Percentiles rank a stretch among this genome's conserved stretches.
These are phyloP conservation scores for Shinisaurus crocodilurus DNA, from an alignment of 2,113 vertebrate genomes.

Conservation along the genomic window DNA sequence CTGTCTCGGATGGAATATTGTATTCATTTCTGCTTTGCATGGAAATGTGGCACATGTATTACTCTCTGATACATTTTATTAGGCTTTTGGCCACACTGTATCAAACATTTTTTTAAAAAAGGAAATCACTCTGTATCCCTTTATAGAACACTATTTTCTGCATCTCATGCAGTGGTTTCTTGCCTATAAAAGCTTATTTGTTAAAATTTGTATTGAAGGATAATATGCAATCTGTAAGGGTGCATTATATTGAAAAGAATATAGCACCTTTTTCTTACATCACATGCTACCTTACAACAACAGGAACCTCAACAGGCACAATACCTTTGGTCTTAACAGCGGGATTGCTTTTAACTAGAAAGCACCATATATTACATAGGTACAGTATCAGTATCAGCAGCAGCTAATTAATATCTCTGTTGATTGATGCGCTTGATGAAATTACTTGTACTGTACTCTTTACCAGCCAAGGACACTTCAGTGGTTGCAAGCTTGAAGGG, in stretches of 20 bases:
- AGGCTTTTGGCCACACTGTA: background rate
- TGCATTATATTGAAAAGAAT: background rate
- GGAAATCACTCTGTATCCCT: background rate
- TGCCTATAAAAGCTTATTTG: background rate
- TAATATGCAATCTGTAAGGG: background rate
- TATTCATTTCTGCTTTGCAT: background rate
- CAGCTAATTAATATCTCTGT: slow-evolving; percentile 43
- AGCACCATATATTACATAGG: background rate
- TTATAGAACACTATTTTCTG: background rate
- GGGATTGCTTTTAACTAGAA: background rate
- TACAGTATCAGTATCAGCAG: slow-evolving; percentile 6
- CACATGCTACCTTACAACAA: background rate
- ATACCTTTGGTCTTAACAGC: background rate
- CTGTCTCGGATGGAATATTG: background rate
- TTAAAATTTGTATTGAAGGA: background rate
- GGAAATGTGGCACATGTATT: background rate
- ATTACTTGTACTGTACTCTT: slow-evolving; percentile 21
- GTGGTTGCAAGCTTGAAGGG: slow-evolving; percentile 25
- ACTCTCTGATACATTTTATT: background rate
- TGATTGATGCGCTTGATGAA: slow-evolving; percentile 40
- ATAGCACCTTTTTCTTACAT: background rate
- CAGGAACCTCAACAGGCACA: background rate
- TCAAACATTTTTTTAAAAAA: background rate
- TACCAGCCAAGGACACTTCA: slow-evolving; percentile 12
- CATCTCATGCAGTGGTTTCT: background rate